These are phyloP conservation scores for Carapus acus DNA, from an alignment of 2,797 vertebrate species.

Conservation along the genomic window DNA sequence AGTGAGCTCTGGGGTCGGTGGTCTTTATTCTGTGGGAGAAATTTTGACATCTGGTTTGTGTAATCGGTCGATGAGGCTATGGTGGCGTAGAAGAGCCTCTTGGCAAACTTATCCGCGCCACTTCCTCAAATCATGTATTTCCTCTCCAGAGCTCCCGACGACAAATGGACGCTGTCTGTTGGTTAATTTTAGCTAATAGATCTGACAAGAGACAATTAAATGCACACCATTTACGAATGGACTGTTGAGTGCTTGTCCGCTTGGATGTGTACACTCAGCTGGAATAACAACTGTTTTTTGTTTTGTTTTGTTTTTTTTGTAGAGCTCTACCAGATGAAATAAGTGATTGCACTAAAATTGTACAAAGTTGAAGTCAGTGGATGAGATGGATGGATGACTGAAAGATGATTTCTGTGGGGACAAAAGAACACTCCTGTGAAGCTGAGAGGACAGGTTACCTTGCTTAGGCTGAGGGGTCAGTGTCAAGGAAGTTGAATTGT, in stretches of 20 bases:
- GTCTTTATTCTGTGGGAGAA: background rate
- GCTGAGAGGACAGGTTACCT: conserved; percentile 16
- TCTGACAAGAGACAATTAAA: conserved; percentile 38
- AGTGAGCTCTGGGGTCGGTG: background rate
- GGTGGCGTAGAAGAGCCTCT: no score
- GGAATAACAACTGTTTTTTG: conserved; percentile 37
- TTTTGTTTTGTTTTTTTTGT: no score
- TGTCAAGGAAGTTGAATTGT: conserved; percentile 16
- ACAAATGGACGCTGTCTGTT: conserved; percentile 35
- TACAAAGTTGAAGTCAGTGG: conserved; percentile 58
- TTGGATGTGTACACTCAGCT: conserved; percentile 13
- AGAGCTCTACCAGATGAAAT: conserved; percentile 41
- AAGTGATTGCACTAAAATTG: conserved; percentile 66
- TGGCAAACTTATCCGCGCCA: no score
- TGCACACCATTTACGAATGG: conserved; percentile 55
- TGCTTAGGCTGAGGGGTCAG: conserved; percentile 52
- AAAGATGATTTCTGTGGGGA: conserved; percentile 2
- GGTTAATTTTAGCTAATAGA: conserved; percentile 23
- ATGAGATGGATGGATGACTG: background rate
- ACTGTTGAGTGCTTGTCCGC: conserved; percentile 14
- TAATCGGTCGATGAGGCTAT: no score
- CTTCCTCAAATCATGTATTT: no score
- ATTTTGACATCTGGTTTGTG: no score
- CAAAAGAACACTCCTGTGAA: conserved; percentile 58
- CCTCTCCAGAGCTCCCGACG: background rate